Evolutionary conservation across 2,797 vertebrate species (phyloP), one percentile per base, ranked within the genome.

Genomic region (Pitangus sulphuratus): DNA sequence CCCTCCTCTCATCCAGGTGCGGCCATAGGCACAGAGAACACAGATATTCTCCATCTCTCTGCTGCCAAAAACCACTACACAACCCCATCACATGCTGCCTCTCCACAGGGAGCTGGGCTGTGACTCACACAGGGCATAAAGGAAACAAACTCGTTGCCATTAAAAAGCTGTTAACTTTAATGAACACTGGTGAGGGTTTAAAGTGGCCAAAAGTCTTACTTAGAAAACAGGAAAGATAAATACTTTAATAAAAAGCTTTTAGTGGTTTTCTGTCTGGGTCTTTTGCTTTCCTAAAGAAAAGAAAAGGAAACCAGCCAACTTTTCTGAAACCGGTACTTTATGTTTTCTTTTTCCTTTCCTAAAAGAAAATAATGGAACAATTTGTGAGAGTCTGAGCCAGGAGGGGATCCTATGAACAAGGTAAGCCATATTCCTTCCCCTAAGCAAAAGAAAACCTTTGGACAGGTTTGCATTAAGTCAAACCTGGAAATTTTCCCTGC

Each of bases 161-260:
- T 89, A 77, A 85, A 93, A 93, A 81, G 65, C 79, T 84, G 76
- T 93, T 87, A 58, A 21, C 35, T 87, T 65, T 81, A 66, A 71
- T 85, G 92, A 87, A 65, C 60, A 51, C 24, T 74, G 64, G 65
- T 83, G n/a, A 62, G 70, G 31, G 62, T 86, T 81, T 60, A 77
- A 70, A 93, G 70, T 84, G 60, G 69, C 61, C 30, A 62, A 45
- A 48, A 86, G 45, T 48, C 58, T 89, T 83, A 77, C 66, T 90
- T 93, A 68, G 85, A 93, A 93, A 78, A 86, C 9, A 83, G 57
- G 22, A 66, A 93, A 79, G 57, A 91, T 44, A 84, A 89, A 92
- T 71, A 65, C 62, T 77, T 87, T 83, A 89, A 86, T 89, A 90
- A 80, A 84, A 94, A 81, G 65, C 80, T 89, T 81, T 89, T 69